Evolutionary conservation across 1,140 invertebrate genomes (phyloP).

Genomic region (Chrysoperla carnea): DNA sequence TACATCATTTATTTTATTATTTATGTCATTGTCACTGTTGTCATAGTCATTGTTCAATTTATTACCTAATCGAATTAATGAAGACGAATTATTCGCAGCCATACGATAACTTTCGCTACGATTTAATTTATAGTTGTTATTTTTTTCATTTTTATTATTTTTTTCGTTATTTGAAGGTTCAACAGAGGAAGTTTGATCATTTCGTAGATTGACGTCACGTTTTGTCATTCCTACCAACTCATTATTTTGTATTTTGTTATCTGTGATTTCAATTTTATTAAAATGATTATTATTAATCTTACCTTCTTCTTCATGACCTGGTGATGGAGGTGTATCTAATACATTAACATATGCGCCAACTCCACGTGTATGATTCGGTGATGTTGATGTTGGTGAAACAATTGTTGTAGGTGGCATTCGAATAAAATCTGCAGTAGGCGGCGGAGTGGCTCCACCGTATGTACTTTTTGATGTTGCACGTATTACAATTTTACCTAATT

Average conservation of each 20-base stretch:
- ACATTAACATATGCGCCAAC: constrained; percentile 51
- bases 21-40: constrained; percentile 19
- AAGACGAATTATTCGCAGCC: constrained; percentile 44
- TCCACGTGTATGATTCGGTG: constrained; percentile 20
- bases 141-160: not conserved
- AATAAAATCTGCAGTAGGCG: constrained; percentile 37
- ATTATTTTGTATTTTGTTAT: constrained; percentile 2
- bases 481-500: constrained; percentile 45
- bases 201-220: not conserved
- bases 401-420: constrained; percentile 35
- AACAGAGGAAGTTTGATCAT: not conserved
- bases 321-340: constrained; percentile 40
- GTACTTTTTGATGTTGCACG: constrained; percentile 28
- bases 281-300: constrained; percentile 17
- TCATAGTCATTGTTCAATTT: constrained; percentile 10
- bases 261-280: too few species aligned
- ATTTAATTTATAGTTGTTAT: constrained; percentile 34
- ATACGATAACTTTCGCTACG: constrained; percentile 73
- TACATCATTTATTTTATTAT: not conserved
- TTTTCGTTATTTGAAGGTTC: constrained; percentile 4
- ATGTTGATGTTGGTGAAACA: constrained; percentile 25
- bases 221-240: too few species aligned
- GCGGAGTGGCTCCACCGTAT: constrained; percentile 23
- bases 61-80: constrained; percentile 3
- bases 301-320: constrained; percentile 36